phyloP scores from a whole-genome alignment of 2,797 vertebrate genomes.

The Sus cebifrons region DNA sequence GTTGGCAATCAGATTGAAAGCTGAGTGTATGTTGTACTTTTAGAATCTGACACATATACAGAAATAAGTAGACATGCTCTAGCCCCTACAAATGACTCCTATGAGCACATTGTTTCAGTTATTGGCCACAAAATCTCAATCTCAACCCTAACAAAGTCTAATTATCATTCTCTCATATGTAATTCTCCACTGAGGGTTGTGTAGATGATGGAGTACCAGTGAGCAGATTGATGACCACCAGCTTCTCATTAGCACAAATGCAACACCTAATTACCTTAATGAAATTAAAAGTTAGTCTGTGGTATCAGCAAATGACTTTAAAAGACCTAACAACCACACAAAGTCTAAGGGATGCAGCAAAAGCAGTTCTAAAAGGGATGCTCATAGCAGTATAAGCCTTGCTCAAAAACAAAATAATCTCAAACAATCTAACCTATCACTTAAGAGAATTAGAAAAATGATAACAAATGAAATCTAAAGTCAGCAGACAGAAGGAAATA shows the following conservation, averaged over 20 bases:
- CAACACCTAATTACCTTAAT: slow-evolving; percentile 35
- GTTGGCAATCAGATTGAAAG: no score
- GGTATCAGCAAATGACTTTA: slow-evolving; percentile 5
- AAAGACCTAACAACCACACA: neutral
- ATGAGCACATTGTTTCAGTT: neutral
- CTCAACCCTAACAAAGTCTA: neutral
- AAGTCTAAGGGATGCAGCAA: neutral
- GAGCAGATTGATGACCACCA: slow-evolving; percentile 2
- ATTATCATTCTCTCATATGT: slow-evolving; percentile 47
- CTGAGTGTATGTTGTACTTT: neutral
- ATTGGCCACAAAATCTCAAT: neutral
- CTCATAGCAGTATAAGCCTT: neutral
- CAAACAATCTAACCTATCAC: neutral
- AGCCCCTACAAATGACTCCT: neutral
- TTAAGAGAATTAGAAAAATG: neutral
- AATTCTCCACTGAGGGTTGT: slow-evolving; percentile 22
- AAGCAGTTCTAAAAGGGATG: neutral
- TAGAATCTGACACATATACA: neutral
- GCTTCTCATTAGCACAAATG: neutral
- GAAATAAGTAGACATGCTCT: neutral
- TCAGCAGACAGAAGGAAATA: neutral
- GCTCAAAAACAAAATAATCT: neutral
- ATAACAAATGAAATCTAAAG: neutral
- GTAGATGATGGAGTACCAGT: neutral
- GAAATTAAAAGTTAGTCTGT: slow-evolving; percentile 19